Conservation (phyloP, 2,797 vertebrate genomes). For the Rhabdophis nuchalis region DNA sequence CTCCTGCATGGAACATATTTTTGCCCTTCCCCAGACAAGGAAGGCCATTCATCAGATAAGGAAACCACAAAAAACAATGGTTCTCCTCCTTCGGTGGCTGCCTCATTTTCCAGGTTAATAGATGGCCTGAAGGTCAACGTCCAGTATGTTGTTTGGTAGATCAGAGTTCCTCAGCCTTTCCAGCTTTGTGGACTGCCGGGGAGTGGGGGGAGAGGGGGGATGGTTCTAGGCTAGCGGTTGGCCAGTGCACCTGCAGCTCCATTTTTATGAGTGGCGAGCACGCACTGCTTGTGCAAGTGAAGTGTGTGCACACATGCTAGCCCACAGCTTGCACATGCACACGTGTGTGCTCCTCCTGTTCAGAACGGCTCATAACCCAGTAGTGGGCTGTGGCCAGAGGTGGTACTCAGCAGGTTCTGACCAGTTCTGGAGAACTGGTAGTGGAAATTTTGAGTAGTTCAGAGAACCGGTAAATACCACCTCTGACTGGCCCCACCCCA, state of each 20-base stretch:
- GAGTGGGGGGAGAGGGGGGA: background rate
- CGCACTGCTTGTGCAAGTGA: background rate
- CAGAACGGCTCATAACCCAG: background rate
- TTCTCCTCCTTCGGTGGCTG: background rate
- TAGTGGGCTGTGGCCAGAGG: no score
- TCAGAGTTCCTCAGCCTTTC: background rate
- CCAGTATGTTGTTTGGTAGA: background rate
- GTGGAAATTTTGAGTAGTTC: no score
- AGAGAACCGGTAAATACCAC: no score
- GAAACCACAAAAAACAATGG: background rate
- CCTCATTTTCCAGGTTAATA: background rate
- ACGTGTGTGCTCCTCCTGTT: background rate
- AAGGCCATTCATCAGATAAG: background rate
- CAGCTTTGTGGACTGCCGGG: background rate
- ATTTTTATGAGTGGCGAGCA: background rate
- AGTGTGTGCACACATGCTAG: background rate
- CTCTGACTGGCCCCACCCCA: no score
- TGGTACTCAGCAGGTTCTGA: no score
- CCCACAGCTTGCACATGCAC: background rate
- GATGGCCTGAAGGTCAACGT: background rate
- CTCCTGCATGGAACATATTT: no score
- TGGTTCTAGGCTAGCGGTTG: background rate
- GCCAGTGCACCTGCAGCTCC: background rate
- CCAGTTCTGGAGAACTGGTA: no score
- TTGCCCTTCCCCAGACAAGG: background rate